These are phyloP conservation scores for Eulemur coronatus DNA, from an alignment of 2,797 vertebrate genomes.

Conservation along the genomic window DNA sequence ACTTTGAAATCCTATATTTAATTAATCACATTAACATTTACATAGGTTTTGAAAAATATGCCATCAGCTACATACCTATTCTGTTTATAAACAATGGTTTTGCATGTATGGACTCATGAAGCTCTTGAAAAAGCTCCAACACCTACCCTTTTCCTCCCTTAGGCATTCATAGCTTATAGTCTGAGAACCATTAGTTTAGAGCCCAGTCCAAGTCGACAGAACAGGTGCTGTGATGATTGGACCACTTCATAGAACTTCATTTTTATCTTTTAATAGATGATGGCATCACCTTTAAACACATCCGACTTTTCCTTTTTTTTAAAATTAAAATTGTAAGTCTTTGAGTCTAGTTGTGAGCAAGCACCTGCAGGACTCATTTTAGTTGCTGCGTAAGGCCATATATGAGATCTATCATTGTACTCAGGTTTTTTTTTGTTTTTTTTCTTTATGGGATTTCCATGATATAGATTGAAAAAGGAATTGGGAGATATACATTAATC, in stretches of 20 bases:
- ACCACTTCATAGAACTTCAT: background rate
- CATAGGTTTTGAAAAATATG: background rate
- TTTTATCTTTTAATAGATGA: background rate
- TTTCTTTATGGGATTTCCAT: background rate
- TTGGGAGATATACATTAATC: background rate
- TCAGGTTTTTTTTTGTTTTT: background rate
- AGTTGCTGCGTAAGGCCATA: background rate
- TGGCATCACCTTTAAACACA: background rate
- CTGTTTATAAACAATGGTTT: background rate
- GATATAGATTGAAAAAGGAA: background rate
- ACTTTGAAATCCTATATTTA: background rate
- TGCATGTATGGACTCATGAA: background rate
- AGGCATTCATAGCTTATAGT: background rate
- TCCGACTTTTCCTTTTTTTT: background rate
- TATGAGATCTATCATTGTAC: background rate
- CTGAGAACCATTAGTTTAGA: background rate
- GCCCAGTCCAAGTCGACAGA: background rate
- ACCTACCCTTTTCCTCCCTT: background rate
- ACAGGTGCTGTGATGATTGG: background rate
- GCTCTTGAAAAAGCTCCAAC: background rate
- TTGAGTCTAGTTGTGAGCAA: background rate
- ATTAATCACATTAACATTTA: background rate
- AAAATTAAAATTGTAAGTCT: background rate
- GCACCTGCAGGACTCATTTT: background rate
- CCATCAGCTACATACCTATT: background rate